Evolutionary conservation across 2,888 invertebrate genomes (phyloP), one percentile per base, ranked within the genome.

Genomic region (Leptothorax acervorum): DNA sequence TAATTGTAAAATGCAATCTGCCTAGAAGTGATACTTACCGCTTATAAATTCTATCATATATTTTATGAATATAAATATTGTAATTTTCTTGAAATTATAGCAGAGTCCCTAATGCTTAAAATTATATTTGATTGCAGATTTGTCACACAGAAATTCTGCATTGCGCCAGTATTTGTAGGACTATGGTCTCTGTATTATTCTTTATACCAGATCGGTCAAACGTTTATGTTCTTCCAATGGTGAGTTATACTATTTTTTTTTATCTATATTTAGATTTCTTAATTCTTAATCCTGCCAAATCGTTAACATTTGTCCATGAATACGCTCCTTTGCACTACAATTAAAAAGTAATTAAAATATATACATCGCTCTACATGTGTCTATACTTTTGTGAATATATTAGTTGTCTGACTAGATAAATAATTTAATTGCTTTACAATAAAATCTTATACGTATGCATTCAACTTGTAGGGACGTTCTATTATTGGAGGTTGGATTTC

Each of bases 141-240:
- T 92, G 94, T 96, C 31, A 96, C 96, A 0, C 96, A 96, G 91
- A 96, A 95, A 91, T 96, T 95, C 91, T 96, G 96, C 90, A 95
- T 96, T 3, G 95, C 96, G 60, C 95, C 96, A 39, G 94, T 96
- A 62, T 97, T 97, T 94, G 95, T 96, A 35, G 94, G 96, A 5
- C 95, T 97, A 42, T 97, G 97, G 97, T 95, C 96, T 23, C 93
- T 97, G 2, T 98, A 97, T 94, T 96, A 96, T 91, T 97, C 97
- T 0, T 93, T 97, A n/a, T 97, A 96, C 92, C 97, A 97, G 95
- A 96, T 97, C 89, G 97, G 97, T 23, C 97, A 97, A 94, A 96
- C 96, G 70, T 97, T 97, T 94, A 95, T 97, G 92, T 96, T 96
- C 95, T 97, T 96, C 91, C 97, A 97, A 94, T 97, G 97, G 97